phyloP scores from a whole-genome alignment of 2,113 vertebrate species.

The Henicopernis longicauda region DNA sequence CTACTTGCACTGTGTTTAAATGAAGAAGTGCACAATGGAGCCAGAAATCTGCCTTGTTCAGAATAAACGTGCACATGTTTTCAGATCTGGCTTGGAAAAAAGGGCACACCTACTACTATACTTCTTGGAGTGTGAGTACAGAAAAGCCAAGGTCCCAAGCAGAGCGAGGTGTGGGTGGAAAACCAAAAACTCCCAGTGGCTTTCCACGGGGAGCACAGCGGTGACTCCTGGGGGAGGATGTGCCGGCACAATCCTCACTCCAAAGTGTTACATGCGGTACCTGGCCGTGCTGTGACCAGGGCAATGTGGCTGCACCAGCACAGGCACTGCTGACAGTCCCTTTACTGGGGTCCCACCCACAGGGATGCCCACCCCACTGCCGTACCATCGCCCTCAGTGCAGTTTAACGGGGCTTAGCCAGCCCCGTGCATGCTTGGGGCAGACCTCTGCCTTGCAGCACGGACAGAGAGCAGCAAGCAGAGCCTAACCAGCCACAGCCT shows the following conservation, averaged over 20 bases:
- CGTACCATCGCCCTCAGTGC: neutral
- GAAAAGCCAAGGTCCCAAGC: neutral
- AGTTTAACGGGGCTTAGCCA: neutral
- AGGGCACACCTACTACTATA: neutral
- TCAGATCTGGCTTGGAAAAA: neutral
- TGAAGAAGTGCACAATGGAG: fast-evolving
- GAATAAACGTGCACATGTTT: fast-evolving
- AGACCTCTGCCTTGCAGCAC: neutral
- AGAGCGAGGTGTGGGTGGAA: neutral
- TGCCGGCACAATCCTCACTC: neutral
- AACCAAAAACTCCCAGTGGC: neutral
- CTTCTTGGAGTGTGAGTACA: fast-evolving
- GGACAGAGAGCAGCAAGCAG: neutral
- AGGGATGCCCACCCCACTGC: neutral
- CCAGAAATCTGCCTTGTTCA: neutral
- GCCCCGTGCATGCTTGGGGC: fast-evolving
- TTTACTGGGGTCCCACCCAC: neutral
- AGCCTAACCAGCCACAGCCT: neutral
- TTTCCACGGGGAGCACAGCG: neutral
- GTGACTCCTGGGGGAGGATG: neutral
- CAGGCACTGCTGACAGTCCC: neutral
- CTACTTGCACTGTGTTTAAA: fast-evolving
- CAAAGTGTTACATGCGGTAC: fast-evolving
- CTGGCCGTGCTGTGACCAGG: neutral
- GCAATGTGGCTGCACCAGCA: neutral